phyloP scores from a whole-genome alignment of 2,797 vertebrate genomes.

The Ictinia mississippiensis region DNA sequence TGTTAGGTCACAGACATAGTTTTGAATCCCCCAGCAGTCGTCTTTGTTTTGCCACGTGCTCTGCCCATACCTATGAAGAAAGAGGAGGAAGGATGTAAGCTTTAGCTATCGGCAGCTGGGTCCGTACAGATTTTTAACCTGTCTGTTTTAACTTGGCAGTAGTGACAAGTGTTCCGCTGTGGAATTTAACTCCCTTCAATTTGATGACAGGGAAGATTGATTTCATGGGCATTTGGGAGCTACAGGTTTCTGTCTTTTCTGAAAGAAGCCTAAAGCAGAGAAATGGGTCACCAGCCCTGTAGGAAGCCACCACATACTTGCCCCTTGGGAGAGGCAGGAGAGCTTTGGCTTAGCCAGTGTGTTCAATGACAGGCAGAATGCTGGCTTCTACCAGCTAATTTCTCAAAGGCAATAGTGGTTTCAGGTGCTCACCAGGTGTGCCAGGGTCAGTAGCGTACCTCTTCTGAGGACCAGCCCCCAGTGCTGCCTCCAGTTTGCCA shows the following conservation, averaged over 20 bases:
- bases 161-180: fast-evolving
- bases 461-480: background rate
- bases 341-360: background rate
- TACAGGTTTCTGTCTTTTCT: background rate
- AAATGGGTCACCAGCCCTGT: background rate
- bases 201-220: background rate
- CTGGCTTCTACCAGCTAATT: background rate
- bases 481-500: background rate
- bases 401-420: background rate
- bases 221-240: background rate
- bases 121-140: background rate
- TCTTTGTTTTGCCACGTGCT: constrained; percentile 78
- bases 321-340: fast-evolving
- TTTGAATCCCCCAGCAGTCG: constrained; percentile 79
- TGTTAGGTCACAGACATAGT: constrained; percentile 84
- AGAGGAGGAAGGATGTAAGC: background rate
- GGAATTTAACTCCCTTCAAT: background rate
- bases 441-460: background rate
- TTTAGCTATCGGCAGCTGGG: background rate
- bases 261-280: background rate
- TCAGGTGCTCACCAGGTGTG: background rate
- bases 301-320: background rate
- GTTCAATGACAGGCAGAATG: background rate
- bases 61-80: constrained; percentile 82
- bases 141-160: background rate